A percentile compares a stretch with the other conserved stretches of the same genome.
phyloP scores from a whole-genome alignment of 2,888 invertebrate species.

The Melanophora roralis region DNA sequence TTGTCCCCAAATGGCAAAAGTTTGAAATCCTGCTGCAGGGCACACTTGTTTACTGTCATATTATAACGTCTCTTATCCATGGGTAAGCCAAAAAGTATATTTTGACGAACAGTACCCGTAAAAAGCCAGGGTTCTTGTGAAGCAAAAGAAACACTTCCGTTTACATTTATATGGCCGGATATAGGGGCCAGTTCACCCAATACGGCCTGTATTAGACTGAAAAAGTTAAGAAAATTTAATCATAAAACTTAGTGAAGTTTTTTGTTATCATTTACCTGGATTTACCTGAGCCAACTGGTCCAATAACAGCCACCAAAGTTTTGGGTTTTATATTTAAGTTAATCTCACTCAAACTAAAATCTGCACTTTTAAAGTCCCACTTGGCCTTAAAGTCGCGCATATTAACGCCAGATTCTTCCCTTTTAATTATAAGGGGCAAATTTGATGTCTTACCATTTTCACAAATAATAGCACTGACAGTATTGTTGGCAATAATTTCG shows the following conservation, averaged over 20 bases:
- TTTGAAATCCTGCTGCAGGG: constrained; percentile 79
- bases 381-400: constrained; percentile 83
- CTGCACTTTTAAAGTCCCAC: constrained; percentile 81
- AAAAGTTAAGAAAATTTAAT: not conserved
- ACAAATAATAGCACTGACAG: constrained; percentile 58
- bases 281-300: constrained; percentile 85
- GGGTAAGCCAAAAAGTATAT: constrained; percentile 81
- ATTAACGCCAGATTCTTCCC: constrained; percentile 77
- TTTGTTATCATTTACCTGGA: constrained; percentile 67
- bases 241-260: too few relatives aligned
- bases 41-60: constrained; percentile 78
- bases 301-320: constrained; percentile 83
- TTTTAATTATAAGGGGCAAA: constrained; percentile 36
- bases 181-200: constrained; percentile 78
- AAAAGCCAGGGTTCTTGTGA: constrained; percentile 92
- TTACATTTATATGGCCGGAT: constrained; percentile 79
- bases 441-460: constrained; percentile 64
- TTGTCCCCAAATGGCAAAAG: constrained; percentile 80
- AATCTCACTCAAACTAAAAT: constrained; percentile 83
- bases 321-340: constrained; percentile 82
- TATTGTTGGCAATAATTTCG: constrained; percentile 29
- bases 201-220: constrained; percentile 79
- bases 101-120: constrained; percentile 82
- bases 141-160: constrained; percentile 83
- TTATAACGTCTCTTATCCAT: constrained; percentile 81